Percentiles rank a stretch among this genome's conserved stretches.
Conservation (phyloP, 1,140 invertebrate genomes). For the Dinoponera quadriceps region DNA sequence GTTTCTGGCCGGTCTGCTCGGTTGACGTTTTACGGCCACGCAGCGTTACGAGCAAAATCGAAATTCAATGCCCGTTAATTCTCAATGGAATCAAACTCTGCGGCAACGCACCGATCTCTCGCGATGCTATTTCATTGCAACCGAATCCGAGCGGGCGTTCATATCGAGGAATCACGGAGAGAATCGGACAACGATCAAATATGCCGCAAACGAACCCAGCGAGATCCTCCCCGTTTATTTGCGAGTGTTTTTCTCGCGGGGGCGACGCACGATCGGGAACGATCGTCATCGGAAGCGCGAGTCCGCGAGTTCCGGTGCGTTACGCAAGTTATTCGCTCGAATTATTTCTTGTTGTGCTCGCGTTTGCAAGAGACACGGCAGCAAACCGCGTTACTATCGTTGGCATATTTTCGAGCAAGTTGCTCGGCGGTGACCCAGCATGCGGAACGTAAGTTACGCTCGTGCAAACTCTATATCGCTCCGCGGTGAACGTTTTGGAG, state of each 20-base stretch:
- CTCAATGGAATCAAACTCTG: constrained; percentile 81
- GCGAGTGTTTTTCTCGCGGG: not conserved
- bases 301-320: not conserved
- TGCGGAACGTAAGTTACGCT: constrained; percentile 37
- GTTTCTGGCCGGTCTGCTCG: constrained; percentile 75
- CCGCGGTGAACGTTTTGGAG: constrained; percentile 5
- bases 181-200: constrained; percentile 8
- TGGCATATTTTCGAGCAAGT: constrained; percentile 48
- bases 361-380: not conserved
- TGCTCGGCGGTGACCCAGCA: constrained; percentile 28
- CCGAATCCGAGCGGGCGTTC: constrained; percentile 23
- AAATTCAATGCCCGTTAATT: constrained; percentile 83
- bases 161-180: constrained; percentile 7
- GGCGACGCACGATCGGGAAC: not conserved
- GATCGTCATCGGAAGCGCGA: not conserved
- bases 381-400: constrained; percentile 25
- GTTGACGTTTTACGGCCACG: constrained; percentile 81
- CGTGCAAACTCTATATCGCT: constrained; percentile 40
- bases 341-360: constrained; percentile 25
- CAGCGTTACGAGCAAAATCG: constrained; percentile 79
- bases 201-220: not conserved
- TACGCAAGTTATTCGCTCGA: not conserved
- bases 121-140: constrained; percentile 69
- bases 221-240: not conserved
- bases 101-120: constrained; percentile 19